Base-by-base conservation (phyloP, 1,140 invertebrate species). In the Cardiocondyla obscurior region DNA sequence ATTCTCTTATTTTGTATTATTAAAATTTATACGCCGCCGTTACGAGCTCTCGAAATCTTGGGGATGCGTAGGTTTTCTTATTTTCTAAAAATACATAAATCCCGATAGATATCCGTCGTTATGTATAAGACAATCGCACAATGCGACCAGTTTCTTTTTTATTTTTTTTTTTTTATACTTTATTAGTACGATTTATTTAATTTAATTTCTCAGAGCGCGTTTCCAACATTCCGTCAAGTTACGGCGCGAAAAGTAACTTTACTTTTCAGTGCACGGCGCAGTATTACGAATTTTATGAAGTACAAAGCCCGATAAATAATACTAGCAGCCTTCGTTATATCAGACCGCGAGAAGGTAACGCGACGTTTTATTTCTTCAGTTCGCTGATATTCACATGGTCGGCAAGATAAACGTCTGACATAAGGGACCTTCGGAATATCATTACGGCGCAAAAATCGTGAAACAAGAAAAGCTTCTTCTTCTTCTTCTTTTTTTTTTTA, bases 301-400 rank as follows among this genome's bases (percentile, higher is more conserved):
- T 57, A n/a, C 30, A 25, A 8, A 62, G 44, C 8, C 16, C 1
- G 60, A 49, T 22, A 44, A 76, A 62, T 19, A 19, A 25, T 39
- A 25, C 16, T n/a, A n/a, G 57, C 22, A 51, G 28, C 28, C 58
- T 76, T 76, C 42, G n/a, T 3, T 44, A 36, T 62, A 64, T 76
- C 73, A 49, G 58, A 1, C 57, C 6, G 19, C 14, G 28, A 49
- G 19, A 62, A 49, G 39, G 42, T 44, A 49, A 5, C 57, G 36
- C 57, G 70, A 64, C 30, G 22, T 76, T 76, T 76, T 62, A 76
- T 76, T 49, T 64, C 42, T 64, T 76, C 49, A 76, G 42, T 33
- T 44, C n/a, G 57, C 44, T 36, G 57, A 46, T 64, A 76, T 76
- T 64, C 44, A 64, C 57, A 6, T 33, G 57, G 42, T 14, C 19